phyloP scores from a whole-genome alignment of 1,140 invertebrate genomes.

The Drosophila teissieri region DNA sequence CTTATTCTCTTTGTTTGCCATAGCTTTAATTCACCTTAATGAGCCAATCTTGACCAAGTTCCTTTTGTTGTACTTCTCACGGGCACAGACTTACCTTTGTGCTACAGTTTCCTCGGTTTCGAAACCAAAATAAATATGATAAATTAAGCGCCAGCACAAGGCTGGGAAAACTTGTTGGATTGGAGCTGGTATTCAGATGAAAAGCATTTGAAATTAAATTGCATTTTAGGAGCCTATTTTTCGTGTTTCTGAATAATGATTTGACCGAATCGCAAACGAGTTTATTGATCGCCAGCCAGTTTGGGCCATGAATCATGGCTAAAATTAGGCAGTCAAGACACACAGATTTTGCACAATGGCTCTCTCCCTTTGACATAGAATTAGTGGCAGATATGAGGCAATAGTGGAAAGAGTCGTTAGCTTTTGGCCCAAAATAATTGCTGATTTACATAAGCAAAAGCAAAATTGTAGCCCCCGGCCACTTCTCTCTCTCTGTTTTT shows the following conservation, averaged over 20 bases:
- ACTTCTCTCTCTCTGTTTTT: slow-evolving; percentile 16
- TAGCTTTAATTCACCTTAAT: slow-evolving; percentile 60
- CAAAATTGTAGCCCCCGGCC: slow-evolving; percentile 37
- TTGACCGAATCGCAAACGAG: slow-evolving; percentile 48
- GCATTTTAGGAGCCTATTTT: slow-evolving; percentile 52
- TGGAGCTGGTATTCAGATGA: slow-evolving; percentile 26
- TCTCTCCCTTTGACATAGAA: slow-evolving; percentile 54
- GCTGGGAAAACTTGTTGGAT: slow-evolving; percentile 34
- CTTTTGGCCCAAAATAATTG: slow-evolving; percentile 46
- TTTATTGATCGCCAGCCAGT: slow-evolving; percentile 60
- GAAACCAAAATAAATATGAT: slow-evolving; percentile 35
- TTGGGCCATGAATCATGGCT: slow-evolving; percentile 70
- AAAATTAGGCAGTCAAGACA: slow-evolving; percentile 65
- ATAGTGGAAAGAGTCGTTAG: slow-evolving; percentile 36
- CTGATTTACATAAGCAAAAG: slow-evolving; percentile 66
- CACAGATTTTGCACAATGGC: slow-evolving; percentile 62
- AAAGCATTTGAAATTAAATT: slow-evolving; percentile 52
- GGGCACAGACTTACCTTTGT: slow-evolving; percentile 29
- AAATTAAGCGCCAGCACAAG: slow-evolving; percentile 70
- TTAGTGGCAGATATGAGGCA: slow-evolving; percentile 69
- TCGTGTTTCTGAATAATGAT: neutral
- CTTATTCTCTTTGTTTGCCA: slow-evolving; percentile 51
- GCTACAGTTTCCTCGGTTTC: slow-evolving; percentile 49
- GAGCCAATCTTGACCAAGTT: slow-evolving; percentile 55
- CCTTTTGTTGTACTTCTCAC: slow-evolving; percentile 48